phyloP scores from a whole-genome alignment of 2,113 vertebrate genomes.

The Rhinoderma darwinii region DNA sequence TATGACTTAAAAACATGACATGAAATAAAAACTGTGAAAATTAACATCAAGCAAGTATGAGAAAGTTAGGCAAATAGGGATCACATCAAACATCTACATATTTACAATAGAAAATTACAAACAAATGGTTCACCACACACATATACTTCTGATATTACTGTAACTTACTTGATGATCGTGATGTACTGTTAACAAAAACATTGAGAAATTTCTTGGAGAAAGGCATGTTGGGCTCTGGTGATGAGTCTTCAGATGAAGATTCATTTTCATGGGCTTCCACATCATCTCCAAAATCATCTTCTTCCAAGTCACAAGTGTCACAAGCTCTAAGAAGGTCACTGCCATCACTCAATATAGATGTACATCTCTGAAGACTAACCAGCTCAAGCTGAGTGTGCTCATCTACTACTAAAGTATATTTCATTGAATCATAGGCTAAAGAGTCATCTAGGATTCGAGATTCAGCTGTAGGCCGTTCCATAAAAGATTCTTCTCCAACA shows the following conservation, averaged over 20 bases:
- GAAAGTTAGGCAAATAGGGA: neutral
- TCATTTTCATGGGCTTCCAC: conserved; percentile 71
- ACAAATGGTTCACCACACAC: neutral
- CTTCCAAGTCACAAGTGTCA: conserved; percentile 78
- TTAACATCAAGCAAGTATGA: neutral
- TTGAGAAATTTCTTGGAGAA: conserved; percentile 99
- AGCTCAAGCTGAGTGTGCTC: conserved; percentile 96
- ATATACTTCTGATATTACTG: too few species aligned
- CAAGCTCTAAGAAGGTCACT: conserved; percentile 85
- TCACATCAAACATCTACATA: neutral
- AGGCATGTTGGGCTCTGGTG: conserved; percentile 90
- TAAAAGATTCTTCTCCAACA: conserved; percentile 71
- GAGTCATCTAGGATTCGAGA: conserved; percentile 75
- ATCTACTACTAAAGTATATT: conserved; percentile 97
- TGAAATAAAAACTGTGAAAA: neutral
- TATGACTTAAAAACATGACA: neutral
- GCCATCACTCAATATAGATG: conserved; percentile 86
- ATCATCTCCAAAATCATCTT: conserved; percentile 73
- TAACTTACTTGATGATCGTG: conserved; percentile 93
- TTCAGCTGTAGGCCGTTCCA: conserved; percentile 65
- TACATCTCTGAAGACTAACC: conserved; percentile 92
- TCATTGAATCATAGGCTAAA: conserved; percentile 94
- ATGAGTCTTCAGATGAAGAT: conserved; percentile 85
- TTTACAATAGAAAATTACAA: neutral
- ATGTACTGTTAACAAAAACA: conserved; percentile 96